Conservation (phyloP, 1,140 invertebrate genomes). For the Drosophila ironensis region DNA sequence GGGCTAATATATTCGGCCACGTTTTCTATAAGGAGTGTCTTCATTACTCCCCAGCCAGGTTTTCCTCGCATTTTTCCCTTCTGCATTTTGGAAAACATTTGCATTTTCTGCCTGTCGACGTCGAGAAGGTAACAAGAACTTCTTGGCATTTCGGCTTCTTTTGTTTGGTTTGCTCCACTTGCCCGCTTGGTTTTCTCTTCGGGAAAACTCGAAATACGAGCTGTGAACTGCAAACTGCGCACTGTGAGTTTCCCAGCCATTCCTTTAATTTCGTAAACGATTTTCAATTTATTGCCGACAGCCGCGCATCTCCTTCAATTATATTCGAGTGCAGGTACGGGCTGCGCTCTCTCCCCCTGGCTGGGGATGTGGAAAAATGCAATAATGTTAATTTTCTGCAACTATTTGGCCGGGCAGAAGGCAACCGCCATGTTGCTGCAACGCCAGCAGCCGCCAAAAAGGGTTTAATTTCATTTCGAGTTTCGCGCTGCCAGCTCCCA, state of each 20-base stretch:
- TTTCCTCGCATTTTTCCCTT: constrained; percentile 20
- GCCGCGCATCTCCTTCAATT: constrained; percentile 41
- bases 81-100: constrained; percentile 54
- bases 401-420: constrained; percentile 41
- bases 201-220: constrained; percentile 48
- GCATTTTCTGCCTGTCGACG: constrained; percentile 71
- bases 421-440: constrained; percentile 9
- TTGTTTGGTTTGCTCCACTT: constrained; percentile 45
- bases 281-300: constrained; percentile 54
- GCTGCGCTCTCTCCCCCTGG: constrained; percentile 11
- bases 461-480: constrained; percentile 77
- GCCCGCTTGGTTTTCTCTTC: constrained; percentile 16
- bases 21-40: constrained; percentile 56
- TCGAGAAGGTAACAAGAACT: constrained; percentile 30
- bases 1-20: neutral
- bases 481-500: constrained; percentile 1
- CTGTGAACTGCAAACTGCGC: too few species aligned
- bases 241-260: constrained; percentile 10
- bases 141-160: constrained; percentile 48
- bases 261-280: constrained; percentile 66
- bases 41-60: constrained; percentile 24
- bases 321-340: constrained; percentile 23
- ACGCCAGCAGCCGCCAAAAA: constrained; percentile 56
- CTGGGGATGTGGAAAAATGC: neutral
- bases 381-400: constrained; percentile 61